Evolutionary conservation across 1,140 invertebrate species (phyloP).

Genomic region (Lethrus apterus): DNA sequence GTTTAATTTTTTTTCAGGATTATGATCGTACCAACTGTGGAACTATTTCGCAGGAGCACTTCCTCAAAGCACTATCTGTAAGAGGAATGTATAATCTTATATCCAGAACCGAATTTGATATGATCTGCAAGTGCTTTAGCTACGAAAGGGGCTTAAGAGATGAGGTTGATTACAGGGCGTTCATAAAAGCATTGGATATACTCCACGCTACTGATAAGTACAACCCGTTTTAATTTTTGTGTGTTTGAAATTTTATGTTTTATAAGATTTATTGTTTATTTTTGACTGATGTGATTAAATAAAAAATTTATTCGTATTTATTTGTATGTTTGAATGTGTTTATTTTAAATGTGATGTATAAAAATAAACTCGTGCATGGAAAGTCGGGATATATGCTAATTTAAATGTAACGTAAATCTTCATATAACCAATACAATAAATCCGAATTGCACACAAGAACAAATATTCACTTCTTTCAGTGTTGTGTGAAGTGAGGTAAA

Average conservation of each 20-base stretch:
- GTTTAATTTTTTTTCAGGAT: constrained; percentile 49
- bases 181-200: constrained; percentile 49
- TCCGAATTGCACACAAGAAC: too few species aligned
- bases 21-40: constrained; percentile 57
- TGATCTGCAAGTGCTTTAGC: constrained; percentile 59
- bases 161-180: constrained; percentile 55
- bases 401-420: too few species aligned
- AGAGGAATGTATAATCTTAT: constrained; percentile 52
- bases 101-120: constrained; percentile 52
- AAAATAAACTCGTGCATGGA: too few species aligned
- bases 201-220: constrained; percentile 43
- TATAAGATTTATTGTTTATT: neutral
- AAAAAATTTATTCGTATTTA: too few species aligned
- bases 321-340: too few species aligned
- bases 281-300: too few species aligned
- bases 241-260: neutral
- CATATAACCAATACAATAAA: too few species aligned
- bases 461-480: too few species aligned
- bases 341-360: too few species aligned
- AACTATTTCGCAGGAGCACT: constrained; percentile 50
- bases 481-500: too few species aligned
- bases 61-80: constrained; percentile 52
- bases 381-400: too few species aligned
- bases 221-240: constrained; percentile 34
- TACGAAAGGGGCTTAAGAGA: constrained; percentile 48